Evolutionary conservation across 2,113 vertebrate species (phyloP).

Genomic region (Carassius carassius): DNA sequence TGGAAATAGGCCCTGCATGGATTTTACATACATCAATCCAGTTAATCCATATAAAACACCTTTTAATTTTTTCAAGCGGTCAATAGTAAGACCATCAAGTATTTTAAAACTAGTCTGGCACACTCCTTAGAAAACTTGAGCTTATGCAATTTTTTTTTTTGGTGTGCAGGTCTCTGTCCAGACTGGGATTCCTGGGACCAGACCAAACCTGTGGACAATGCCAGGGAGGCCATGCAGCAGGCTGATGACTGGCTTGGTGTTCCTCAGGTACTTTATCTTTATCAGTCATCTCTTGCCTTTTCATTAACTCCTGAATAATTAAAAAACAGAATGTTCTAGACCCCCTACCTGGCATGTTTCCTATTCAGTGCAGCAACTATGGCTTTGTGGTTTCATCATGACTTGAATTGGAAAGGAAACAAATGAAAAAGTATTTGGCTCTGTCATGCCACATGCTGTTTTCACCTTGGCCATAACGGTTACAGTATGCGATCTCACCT

Average conservation of each 20-base stretch:
- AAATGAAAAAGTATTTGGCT: background rate
- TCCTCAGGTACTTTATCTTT: constrained; percentile 79
- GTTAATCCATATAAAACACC: background rate
- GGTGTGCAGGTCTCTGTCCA: constrained; percentile 83
- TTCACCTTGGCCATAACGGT: background rate
- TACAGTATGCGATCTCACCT: background rate
- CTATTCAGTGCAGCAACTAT: background rate
- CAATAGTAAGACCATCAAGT: background rate
- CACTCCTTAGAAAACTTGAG: background rate
- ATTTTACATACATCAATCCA: background rate
- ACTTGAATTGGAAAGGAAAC: background rate
- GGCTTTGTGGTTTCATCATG: constrained; percentile 20
- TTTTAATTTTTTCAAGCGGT: background rate
- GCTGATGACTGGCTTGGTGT: constrained; percentile 93
- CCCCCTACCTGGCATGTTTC: background rate
- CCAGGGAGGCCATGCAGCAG: constrained; percentile 93
- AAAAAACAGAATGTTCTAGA: background rate
- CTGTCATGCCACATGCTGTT: background rate
- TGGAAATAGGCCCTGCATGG: too few species aligned
- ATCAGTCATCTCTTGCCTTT: background rate
- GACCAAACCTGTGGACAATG: constrained; percentile 89
- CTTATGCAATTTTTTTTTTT: background rate
- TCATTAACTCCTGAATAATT: background rate
- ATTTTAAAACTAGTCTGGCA: background rate
- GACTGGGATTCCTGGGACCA: constrained; percentile 95